Base-by-base conservation (phyloP, 2,888 invertebrate species). In the Tricholauxania praeusta region DNA sequence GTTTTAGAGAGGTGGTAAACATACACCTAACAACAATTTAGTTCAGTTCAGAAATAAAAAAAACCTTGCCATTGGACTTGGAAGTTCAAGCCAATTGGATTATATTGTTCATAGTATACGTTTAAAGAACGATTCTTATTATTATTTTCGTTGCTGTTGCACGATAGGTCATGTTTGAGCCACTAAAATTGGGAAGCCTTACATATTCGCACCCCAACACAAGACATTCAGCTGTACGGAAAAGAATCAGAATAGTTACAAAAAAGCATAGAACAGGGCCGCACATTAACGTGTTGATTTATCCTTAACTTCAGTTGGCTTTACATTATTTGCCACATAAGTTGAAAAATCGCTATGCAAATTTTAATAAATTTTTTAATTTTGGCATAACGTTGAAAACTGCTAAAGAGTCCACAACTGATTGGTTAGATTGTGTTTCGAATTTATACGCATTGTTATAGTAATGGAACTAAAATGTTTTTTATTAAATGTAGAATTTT, bases 71-170 rank as follows among this genome's bases (percentile, higher is more conserved):
- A 79, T 76, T 80, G 78, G 79, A 76, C 76, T 77, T 74, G 77
- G 78, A 78, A 78, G 78, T 80, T 76, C 76, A 76, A 77, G 78
- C 83, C 84, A 85, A 85, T 85, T 85, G 85, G 85, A 85, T 85
- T 85, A 85, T 79, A 78, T 76, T 75, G 72, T 71, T 63, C 55
- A 74, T 28, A 28, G 28, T 28, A 28, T 28, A 10, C 8, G 39
- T 39, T 8, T 39, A 39, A 8, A 8, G 39, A 8, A 39, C 10
- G 39, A 3, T 39, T 2, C 10, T 6, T 39, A 39, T 39, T 28
- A 28, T 28, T 4, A 28, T 39, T 7, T 39, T 5, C 8, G 39
- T 19, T 62, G 57, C n/a, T 10, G 51, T 71, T 14, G 64, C 51
- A 10, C 57, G 60, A n/a, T n/a, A 22, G 53, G 65, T 71, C 52